Percentiles rank a stretch among this genome's conserved stretches.
phyloP scores from a whole-genome alignment of 1,140 invertebrate genomes.

The Drosophila sulfurigaster region DNA sequence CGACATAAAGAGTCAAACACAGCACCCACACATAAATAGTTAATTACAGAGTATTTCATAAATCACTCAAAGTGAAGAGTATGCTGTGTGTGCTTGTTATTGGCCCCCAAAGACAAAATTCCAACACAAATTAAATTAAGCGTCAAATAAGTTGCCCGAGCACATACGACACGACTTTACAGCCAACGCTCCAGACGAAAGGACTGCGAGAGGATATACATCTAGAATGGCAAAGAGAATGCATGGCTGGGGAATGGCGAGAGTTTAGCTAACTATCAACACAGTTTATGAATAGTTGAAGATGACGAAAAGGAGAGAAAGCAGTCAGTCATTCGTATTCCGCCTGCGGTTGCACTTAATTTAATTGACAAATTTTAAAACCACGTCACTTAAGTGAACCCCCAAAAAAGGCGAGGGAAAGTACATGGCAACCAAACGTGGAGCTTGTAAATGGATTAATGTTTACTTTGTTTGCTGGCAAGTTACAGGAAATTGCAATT shows the following conservation, averaged over 20 bases:
- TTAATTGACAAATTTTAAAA: conserved; percentile 84
- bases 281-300: conserved; percentile 78
- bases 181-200: conserved; percentile 28
- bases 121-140: conserved; percentile 82
- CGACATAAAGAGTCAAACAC: not conserved
- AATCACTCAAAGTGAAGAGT: conserved; percentile 70
- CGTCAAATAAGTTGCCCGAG: conserved; percentile 75
- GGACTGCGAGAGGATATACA: not conserved
- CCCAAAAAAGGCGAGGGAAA: conserved; percentile 5
- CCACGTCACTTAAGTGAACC: conserved; percentile 73
- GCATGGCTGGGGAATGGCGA: not conserved
- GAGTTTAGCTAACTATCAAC: conserved; percentile 65
- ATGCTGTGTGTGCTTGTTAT: conserved; percentile 27
- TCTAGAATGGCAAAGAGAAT: not conserved
- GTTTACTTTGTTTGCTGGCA: conserved; percentile 74
- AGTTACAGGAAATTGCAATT: conserved; percentile 79
- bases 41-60: conserved; percentile 81
- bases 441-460: conserved; percentile 79
- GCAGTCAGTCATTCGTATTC: conserved; percentile 65
- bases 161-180: conserved; percentile 68
- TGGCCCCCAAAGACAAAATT: conserved; percentile 56
- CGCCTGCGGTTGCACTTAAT: conserved; percentile 84
- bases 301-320: conserved; percentile 31
- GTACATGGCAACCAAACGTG: conserved; percentile 12
- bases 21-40: conserved; percentile 70